phyloP scores from a whole-genome alignment of 2,797 vertebrate genomes.

The Myotis daubentonii region DNA sequence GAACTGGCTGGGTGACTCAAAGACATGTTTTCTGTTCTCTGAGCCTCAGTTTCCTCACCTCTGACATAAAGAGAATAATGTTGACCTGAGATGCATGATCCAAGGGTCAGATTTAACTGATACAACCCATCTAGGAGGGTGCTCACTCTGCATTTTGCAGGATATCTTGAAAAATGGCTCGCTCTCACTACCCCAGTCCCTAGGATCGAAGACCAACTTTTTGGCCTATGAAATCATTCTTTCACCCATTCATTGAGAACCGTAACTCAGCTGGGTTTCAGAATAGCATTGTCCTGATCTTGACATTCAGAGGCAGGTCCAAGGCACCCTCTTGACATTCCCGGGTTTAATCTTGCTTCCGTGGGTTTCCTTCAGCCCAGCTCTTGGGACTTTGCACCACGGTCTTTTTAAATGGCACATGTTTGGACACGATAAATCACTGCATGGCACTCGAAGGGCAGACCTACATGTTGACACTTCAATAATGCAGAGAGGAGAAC shows the following conservation, averaged over 20 bases:
- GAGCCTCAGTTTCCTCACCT: background rate
- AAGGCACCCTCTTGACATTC: background rate
- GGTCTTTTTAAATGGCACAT: background rate
- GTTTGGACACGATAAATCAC: background rate
- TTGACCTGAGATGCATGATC: background rate
- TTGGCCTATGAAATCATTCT: background rate
- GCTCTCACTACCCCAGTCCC: background rate
- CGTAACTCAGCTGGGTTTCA: fast-evolving
- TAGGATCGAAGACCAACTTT: background rate
- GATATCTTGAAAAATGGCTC: background rate
- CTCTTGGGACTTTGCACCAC: background rate
- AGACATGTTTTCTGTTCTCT: background rate
- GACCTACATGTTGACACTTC: background rate
- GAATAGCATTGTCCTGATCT: background rate
- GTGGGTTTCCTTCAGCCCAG: background rate
- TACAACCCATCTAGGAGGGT: too few species aligned
- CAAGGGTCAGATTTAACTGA: background rate
- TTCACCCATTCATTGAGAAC: background rate
- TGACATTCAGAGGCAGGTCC: background rate
- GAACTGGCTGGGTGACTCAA: background rate
- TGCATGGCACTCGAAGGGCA: background rate
- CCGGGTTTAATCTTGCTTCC: background rate
- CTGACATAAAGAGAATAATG: background rate
- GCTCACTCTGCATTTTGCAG: background rate
- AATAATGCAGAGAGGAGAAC: background rate